Evolutionary conservation across 2,113 vertebrate genomes (phyloP).

Genomic region (Pycnonotus jocosus): DNA sequence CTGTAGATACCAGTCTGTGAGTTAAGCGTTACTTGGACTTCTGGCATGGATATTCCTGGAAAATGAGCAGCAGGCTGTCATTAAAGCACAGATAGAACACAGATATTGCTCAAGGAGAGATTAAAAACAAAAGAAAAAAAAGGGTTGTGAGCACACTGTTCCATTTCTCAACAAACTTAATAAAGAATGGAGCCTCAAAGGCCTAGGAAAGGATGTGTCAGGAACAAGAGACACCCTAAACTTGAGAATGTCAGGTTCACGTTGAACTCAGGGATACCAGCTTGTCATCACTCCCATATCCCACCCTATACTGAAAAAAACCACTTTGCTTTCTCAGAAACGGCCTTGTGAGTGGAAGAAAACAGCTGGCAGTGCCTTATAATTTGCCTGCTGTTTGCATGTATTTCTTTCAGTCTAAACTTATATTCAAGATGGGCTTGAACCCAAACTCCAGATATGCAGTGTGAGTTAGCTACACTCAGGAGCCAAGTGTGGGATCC

Average conservation of each 20-base stretch:
- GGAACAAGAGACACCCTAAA: constrained; percentile 11
- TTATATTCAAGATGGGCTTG: constrained; percentile 43
- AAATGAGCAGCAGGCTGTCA: constrained; percentile 15
- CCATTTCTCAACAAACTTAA: constrained; percentile 45
- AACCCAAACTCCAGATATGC: constrained; percentile 51
- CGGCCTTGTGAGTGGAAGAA: background rate
- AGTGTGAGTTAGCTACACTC: background rate
- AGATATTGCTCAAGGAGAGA: constrained; percentile 31
- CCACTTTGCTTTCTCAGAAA: constrained; percentile 38
- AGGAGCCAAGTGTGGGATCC: constrained; percentile 51
- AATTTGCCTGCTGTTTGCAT: constrained; percentile 43
- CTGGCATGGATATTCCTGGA: constrained; percentile 32
- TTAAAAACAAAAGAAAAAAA: constrained; percentile 31
- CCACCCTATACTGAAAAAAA: background rate
- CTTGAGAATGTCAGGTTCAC: constrained; percentile 45
- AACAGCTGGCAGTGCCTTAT: constrained; percentile 52
- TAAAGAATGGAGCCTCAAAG: constrained; percentile 31
- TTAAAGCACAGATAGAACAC: constrained; percentile 35
- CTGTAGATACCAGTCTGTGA: constrained; percentile 42
- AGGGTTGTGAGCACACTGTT: constrained; percentile 10
- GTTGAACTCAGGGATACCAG: constrained; percentile 14
- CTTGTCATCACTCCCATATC: constrained; percentile 42
- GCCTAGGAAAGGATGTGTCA: background rate
- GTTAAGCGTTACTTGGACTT: background rate
- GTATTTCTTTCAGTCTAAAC: constrained; percentile 48